phyloP scores from a whole-genome alignment of 1,140 invertebrate genomes.

The Nasonia vitripennis region DNA sequence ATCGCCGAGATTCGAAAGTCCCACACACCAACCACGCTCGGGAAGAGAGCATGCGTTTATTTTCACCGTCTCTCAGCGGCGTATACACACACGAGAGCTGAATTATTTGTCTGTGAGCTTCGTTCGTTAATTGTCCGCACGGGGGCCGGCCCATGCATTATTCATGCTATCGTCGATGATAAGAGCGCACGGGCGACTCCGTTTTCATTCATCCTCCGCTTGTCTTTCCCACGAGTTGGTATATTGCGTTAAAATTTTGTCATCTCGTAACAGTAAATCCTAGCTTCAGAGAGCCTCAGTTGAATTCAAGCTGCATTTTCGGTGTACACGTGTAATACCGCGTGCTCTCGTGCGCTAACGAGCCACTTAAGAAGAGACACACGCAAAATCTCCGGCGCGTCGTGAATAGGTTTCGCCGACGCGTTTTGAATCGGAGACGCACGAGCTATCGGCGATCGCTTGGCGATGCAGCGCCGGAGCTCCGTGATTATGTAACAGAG shows the following conservation, averaged over 20 bases:
- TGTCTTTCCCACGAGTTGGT: slow-evolving; percentile 31
- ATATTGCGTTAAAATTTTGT: no score
- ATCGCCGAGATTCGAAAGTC: slow-evolving; percentile 42
- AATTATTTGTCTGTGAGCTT: slow-evolving; percentile 31
- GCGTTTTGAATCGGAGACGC: slow-evolving; percentile 28
- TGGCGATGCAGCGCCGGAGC: slow-evolving; percentile 22
- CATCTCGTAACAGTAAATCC: no score
- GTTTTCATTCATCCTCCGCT: slow-evolving; percentile 10
- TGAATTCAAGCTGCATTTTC: slow-evolving; percentile 20
- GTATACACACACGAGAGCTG: not conserved
- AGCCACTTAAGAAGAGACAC: slow-evolving; percentile 25
- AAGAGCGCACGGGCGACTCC: slow-evolving; percentile 3
- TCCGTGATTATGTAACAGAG: slow-evolving; percentile 26
- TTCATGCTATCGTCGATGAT: slow-evolving; percentile 46
- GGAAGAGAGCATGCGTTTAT: no score
- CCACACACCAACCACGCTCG: not conserved
- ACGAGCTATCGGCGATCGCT: not conserved
- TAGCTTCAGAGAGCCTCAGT: not conserved
- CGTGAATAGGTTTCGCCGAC: slow-evolving; percentile 10
- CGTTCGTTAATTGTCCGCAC: slow-evolving; percentile 35
- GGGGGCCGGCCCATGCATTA: slow-evolving; percentile 27
- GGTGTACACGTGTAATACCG: slow-evolving; percentile 8
- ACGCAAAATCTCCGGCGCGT: not conserved
- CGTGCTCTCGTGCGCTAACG: not conserved
- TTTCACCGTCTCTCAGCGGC: no score